Evolutionary conservation across 2,888 invertebrate genomes (phyloP).

Genomic region (Drosophila diplacantha): DNA sequence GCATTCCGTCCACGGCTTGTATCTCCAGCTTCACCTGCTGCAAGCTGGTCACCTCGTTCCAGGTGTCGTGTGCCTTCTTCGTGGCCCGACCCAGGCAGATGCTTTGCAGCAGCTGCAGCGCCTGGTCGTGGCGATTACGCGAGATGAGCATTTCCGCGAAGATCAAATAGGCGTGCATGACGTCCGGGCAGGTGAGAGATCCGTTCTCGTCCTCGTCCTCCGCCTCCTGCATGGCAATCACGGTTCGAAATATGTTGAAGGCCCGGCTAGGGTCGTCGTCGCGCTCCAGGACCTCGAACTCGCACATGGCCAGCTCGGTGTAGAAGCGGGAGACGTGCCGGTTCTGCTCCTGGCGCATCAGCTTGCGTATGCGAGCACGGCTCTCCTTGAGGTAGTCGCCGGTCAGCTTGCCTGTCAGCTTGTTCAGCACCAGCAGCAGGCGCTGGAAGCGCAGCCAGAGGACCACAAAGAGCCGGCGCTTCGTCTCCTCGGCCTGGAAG

Average conservation of each 20-base stretch:
- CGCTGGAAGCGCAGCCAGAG: conserved; percentile 83
- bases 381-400: conserved; percentile 54
- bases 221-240: neutral
- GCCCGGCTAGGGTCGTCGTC: conserved; percentile 32
- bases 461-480: conserved; percentile 79
- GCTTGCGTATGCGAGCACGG: conserved; percentile 79
- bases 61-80: neutral
- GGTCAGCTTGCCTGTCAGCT: conserved; percentile 76
- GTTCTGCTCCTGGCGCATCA: conserved; percentile 80
- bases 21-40: conserved; percentile 20
- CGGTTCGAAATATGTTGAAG: conserved; percentile 6
- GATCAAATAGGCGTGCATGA: conserved; percentile 62
- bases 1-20: neutral
- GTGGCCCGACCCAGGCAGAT: conserved; percentile 38
- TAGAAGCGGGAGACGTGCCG: conserved; percentile 81
- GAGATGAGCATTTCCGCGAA: conserved; percentile 70
- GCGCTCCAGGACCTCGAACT: conserved; percentile 78
- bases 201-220: neutral
- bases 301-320: conserved; percentile 82
- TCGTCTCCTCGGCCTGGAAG: conserved; percentile 76
- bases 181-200: conserved; percentile 49
- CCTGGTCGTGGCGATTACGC: conserved; percentile 45
- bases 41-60: conserved; percentile 46
- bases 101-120: conserved; percentile 61
- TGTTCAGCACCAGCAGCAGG: conserved; percentile 79